Conservation (phyloP, 2,888 invertebrate genomes). For the Drosophila hawaiiensis region DNA sequence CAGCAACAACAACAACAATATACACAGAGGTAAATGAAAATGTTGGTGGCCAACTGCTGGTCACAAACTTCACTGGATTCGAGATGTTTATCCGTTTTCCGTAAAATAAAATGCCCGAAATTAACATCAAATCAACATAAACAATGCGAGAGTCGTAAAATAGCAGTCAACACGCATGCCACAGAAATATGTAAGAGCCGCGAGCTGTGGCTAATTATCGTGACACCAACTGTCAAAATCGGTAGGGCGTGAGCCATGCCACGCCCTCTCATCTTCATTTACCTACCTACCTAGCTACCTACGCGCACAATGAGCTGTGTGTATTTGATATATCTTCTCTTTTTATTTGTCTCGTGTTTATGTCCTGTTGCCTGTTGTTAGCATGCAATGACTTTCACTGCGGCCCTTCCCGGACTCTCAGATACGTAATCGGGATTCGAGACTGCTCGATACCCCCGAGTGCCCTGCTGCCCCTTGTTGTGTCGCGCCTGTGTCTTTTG, state of each 20-base stretch:
- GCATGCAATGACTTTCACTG: constrained; percentile 72
- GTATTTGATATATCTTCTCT: constrained; percentile 18
- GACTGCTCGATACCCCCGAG: background rate
- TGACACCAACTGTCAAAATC: constrained; percentile 77
- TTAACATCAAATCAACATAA: constrained; percentile 80
- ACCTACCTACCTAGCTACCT: constrained; percentile 23
- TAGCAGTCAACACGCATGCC: constrained; percentile 67
- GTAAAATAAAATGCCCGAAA: constrained; percentile 68
- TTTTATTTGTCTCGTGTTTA: constrained; percentile 26
- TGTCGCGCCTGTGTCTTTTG: background rate
- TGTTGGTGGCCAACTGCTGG: constrained; percentile 33
- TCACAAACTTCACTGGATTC: constrained; percentile 4
- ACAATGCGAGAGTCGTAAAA: constrained; percentile 71
- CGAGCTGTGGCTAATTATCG: constrained; percentile 71
- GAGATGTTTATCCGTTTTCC: constrained; percentile 78
- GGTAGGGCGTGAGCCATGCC: constrained; percentile 38
- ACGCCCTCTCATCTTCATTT: constrained; percentile 57
- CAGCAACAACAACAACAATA: constrained; percentile 5
- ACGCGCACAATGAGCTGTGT: background rate
- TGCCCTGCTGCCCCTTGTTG: background rate
- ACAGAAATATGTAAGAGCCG: constrained; percentile 45
- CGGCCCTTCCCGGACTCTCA: constrained; percentile 17
- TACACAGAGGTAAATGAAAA: constrained; percentile 64
- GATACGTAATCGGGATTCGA: background rate
- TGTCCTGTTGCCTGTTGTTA: constrained; percentile 45